These are phyloP conservation scores for Esox lucius DNA, from an alignment of 2,797 vertebrate genomes.

Conservation along the genomic window DNA sequence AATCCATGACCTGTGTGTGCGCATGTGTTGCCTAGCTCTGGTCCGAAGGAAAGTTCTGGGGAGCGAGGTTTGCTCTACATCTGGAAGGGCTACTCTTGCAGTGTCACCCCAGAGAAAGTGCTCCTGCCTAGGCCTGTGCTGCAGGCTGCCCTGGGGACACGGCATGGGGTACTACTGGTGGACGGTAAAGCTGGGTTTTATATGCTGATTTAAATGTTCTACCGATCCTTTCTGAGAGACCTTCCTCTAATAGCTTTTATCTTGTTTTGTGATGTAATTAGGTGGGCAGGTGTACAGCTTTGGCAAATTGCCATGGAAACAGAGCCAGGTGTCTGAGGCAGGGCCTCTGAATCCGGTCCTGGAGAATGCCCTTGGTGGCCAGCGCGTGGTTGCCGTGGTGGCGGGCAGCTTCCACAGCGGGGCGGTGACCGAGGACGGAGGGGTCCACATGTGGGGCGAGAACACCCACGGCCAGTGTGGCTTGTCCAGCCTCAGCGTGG, in stretches of 20 bases:
- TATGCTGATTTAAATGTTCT: neutral
- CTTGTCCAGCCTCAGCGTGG: constrained; percentile 70
- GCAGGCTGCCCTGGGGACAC: constrained; percentile 86
- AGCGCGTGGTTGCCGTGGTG: constrained; percentile 81
- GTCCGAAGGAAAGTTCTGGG: constrained; percentile 78
- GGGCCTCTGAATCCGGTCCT: constrained; percentile 67
- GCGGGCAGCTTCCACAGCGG: constrained; percentile 90
- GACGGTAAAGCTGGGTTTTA: constrained; percentile 76
- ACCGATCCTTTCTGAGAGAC: neutral
- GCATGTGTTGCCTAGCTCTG: constrained; percentile 63
- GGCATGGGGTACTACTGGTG: constrained; percentile 87
- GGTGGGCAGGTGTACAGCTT: constrained; percentile 93
- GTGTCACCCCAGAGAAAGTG: constrained; percentile 82
- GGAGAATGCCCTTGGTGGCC: constrained; percentile 83
- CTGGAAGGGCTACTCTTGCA: constrained; percentile 89
- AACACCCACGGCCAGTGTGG: constrained; percentile 91
- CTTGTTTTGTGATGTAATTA: constrained; percentile 44
- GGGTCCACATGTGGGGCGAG: constrained; percentile 94
- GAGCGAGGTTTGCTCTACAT: constrained; percentile 86
- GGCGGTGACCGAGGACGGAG: constrained; percentile 86
- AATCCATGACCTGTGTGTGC: neutral
- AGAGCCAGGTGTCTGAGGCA: constrained; percentile 55
- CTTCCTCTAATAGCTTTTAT: neutral
- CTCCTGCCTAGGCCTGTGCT: constrained; percentile 84
- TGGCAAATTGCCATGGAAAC: constrained; percentile 86